phyloP scores from a whole-genome alignment of 2,797 vertebrate genomes.

The Eremophila alpestris region DNA sequence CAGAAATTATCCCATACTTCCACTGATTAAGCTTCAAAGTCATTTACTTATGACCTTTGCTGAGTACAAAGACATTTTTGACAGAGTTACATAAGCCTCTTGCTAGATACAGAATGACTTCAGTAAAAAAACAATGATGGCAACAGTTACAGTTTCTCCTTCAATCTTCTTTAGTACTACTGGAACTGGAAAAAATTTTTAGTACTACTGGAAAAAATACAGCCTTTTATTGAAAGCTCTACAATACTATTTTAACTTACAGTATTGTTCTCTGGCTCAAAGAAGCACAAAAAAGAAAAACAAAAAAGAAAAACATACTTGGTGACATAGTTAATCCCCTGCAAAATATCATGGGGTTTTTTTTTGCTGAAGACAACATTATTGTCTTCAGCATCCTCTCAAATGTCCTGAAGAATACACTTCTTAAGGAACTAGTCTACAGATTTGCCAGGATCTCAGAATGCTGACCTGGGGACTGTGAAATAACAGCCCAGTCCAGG shows the following conservation, averaged over 20 bases:
- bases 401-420: background rate
- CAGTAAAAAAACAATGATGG: background rate
- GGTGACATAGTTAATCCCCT: background rate
- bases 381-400: background rate
- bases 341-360: background rate
- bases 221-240: background rate
- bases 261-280: background rate
- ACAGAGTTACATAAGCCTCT: background rate
- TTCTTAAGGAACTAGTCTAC: background rate
- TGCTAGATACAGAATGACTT: background rate
- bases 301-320: background rate
- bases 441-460: background rate
- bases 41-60: slow-evolving; percentile 22
- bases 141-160: background rate
- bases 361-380: background rate
- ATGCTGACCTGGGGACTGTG: background rate
- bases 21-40: slow-evolving; percentile 8
- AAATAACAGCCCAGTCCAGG: background rate
- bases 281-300: background rate
- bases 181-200: background rate
- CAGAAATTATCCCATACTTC: background rate
- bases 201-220: background rate
- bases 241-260: background rate
- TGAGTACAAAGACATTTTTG: slow-evolving; percentile 1
- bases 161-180: background rate